phyloP scores from a whole-genome alignment of 2,113 vertebrate species.

The Limanda limanda region DNA sequence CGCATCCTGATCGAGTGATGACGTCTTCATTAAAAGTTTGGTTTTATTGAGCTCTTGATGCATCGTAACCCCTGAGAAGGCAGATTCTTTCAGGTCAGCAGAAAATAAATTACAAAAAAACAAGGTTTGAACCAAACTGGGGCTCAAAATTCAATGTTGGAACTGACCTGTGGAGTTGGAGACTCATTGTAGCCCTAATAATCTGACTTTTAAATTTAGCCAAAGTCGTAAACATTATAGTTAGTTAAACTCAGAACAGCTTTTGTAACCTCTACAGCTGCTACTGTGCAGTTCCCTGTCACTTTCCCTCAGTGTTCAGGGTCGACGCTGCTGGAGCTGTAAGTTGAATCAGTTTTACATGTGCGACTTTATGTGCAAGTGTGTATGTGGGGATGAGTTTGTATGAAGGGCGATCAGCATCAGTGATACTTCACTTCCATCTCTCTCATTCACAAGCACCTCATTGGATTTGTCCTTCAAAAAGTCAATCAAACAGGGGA shows the following conservation, averaged over 20 bases:
- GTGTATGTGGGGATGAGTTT: neutral
- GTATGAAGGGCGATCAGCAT: slow-evolving; percentile 26
- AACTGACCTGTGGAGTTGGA: too few species aligned
- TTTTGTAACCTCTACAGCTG: neutral
- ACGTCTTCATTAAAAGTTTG: too few species aligned
- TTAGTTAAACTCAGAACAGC: neutral
- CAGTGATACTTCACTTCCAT: slow-evolving; percentile 39
- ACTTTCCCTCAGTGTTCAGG: slow-evolving; percentile 17
- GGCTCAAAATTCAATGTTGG: too few species aligned
- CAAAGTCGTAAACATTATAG: too few species aligned
- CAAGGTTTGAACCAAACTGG: too few species aligned
- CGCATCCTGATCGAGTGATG: too few species aligned
- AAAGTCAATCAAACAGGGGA: slow-evolving; percentile 62
- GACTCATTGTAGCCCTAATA: too few species aligned
- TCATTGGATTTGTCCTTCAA: slow-evolving; percentile 72
- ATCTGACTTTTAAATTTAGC: too few species aligned
- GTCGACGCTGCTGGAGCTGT: slow-evolving; percentile 22
- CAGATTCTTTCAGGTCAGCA: too few species aligned
- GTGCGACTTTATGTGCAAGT: neutral
- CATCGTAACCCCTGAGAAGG: too few species aligned
- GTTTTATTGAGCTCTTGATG: too few species aligned
- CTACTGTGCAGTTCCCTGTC: neutral
- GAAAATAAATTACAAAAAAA: too few species aligned
- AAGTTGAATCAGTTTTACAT: neutral
- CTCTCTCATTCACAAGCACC: slow-evolving; percentile 44